These are phyloP conservation scores for Syndactyla subalaris DNA, from an alignment of 2,797 vertebrate species.

Conservation along the genomic window DNA sequence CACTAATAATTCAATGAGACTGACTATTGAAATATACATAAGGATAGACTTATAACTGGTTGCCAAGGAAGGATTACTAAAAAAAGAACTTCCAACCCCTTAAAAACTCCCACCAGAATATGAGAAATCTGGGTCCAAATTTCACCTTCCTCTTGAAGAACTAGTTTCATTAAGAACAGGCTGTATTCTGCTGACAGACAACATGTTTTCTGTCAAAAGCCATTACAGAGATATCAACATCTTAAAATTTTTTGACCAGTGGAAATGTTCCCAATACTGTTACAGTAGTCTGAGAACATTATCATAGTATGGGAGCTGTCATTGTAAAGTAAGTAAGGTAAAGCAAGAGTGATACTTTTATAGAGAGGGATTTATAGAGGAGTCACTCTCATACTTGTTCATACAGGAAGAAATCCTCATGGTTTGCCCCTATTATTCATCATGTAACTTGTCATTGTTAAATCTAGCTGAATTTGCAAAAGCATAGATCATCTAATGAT, in stretches of 20 bases:
- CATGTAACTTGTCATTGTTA: neutral
- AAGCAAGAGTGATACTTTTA: neutral
- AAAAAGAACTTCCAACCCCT: fast-evolving
- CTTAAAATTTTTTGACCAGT: neutral
- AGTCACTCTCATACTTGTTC: neutral
- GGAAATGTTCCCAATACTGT: neutral
- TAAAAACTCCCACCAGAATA: neutral
- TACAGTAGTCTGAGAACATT: neutral
- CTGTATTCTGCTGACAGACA: neutral
- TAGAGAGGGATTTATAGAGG: neutral
- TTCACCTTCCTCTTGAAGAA: neutral
- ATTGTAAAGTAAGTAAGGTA: neutral
- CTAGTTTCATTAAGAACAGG: neutral
- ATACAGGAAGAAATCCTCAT: neutral
- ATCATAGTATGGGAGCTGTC: neutral
- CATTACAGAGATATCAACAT: neutral
- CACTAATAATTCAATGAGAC: neutral
- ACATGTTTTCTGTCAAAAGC: neutral
- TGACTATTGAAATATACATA: neutral
- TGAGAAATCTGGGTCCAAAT: neutral
- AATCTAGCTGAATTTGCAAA: neutral
- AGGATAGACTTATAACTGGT: neutral
- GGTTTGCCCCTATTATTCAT: neutral
- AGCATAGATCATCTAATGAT: neutral
- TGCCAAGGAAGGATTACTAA: neutral